Evolutionary conservation across 2,797 vertebrate species (phyloP).

Genomic region (Gila robusta): DNA sequence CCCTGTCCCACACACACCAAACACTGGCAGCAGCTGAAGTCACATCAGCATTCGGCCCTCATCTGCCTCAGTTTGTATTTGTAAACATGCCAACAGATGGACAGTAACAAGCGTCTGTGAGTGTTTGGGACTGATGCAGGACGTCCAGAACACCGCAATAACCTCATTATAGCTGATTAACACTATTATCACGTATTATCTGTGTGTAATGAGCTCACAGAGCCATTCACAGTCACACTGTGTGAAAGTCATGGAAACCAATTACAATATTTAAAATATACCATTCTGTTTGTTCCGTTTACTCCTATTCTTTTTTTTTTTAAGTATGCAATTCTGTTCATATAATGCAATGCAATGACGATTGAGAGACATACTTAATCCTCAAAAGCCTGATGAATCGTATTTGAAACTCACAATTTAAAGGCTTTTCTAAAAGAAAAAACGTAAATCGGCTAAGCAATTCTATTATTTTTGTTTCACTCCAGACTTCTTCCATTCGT

Average conservation of each 20-base stretch:
- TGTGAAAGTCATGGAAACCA: background rate
- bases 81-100: background rate
- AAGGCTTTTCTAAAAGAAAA: background rate
- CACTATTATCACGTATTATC: background rate
- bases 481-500: background rate
- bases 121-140: background rate
- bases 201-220: background rate
- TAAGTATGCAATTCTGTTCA: background rate
- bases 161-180: background rate
- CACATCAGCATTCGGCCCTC: background rate
- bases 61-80: background rate
- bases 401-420: background rate
- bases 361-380: background rate
- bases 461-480: background rate
- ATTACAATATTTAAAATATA: too few species aligned
- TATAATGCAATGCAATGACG: background rate
- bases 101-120: background rate
- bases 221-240: background rate
- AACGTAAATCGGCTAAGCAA: background rate
- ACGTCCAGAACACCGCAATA: background rate
- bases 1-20: slow-evolving; percentile 63
- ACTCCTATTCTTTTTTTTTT: background rate
- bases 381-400: background rate
- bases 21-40: slow-evolving; percentile 4
- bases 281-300: background rate